Evolutionary conservation across 2,797 vertebrate species (phyloP).

Genomic region (Hephaestus fuliginosus): DNA sequence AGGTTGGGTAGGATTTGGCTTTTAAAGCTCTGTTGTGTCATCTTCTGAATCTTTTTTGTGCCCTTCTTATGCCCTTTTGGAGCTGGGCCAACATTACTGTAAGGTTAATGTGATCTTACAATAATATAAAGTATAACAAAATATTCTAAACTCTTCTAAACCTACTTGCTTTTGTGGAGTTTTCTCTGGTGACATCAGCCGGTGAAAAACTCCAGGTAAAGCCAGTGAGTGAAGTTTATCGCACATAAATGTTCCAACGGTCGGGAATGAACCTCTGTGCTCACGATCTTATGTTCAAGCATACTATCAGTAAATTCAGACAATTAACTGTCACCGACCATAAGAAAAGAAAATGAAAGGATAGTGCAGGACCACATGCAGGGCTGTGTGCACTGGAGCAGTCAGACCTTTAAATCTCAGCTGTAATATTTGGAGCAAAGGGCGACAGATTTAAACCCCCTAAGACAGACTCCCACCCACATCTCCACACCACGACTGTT

Average conservation of each 20-base stretch:
- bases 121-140: neutral
- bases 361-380: neutral
- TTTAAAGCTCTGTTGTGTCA: too few relatives aligned
- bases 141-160: neutral
- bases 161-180: neutral
- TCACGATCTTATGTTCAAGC: neutral
- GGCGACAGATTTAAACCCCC: constrained; percentile 32
- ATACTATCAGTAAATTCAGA: constrained; percentile 2
- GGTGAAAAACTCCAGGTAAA: neutral
- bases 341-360: neutral
- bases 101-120: too few relatives aligned
- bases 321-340: constrained; percentile 3
- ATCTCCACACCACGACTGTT: constrained; percentile 43
- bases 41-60: too few relatives aligned
- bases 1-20: too few relatives aligned
- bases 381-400: constrained; percentile 4
- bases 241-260: neutral
- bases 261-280: neutral
- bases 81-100: too few relatives aligned
- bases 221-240: neutral
- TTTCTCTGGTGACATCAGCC: neutral
- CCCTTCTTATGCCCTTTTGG: too few relatives aligned
- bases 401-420: constrained; percentile 38
- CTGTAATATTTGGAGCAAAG: constrained; percentile 37
- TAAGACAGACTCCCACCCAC: constrained; percentile 28